Base-by-base conservation (phyloP, 2,113 vertebrate species). In the Colistium nudipinnis region DNA sequence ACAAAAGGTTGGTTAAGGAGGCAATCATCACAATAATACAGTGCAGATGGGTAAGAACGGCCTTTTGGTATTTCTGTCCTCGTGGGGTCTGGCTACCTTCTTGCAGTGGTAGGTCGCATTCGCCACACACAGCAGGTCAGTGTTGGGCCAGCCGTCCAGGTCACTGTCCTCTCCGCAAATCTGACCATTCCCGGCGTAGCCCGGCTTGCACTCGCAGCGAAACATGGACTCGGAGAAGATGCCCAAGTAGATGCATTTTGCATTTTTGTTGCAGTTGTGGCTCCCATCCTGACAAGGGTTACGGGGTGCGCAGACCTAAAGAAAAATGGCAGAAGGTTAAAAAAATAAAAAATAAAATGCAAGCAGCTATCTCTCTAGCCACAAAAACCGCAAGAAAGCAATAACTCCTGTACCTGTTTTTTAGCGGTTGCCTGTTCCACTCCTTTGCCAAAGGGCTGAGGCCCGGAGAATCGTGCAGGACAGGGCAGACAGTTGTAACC, bases 41-140 rank as follows among this genome's bases (percentile, higher is more conserved):
- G 59, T 52, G 7, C 20, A 54, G 51, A 65, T 31, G 41, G 66
- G 35, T 73, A 60, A 64, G 63, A 33, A 70, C 48, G 11, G 30
- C 33, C 43, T 78, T n/a, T 68, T 22, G 45, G 51, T 30, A 33
- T 62, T 57, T 81, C 33, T 72, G 47, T 76, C 48, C 61, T 54
- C 36, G 78, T 83, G 61, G 53, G 74, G 70, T 71, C 64, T 67
- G 57, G 76, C 60, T 95, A 99, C 98, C 90, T 98, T 99, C 85
- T 95, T 98, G 91, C 98, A 99, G 88, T 99, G 97, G 84, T 99
- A 99, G 31, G 98, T 99, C 17, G 98, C 97, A 17, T 99, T 99
- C 74, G 93, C 94, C 86, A 99, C 95, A 76, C 98, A 99, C 51
- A 77, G 80, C 51, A 99, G 93, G 71, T 98, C 73, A 43, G 88